Percentiles rank a stretch among this genome's conserved stretches.
phyloP scores from a whole-genome alignment of 2,888 invertebrate genomes.

The Ophion ellenae region DNA sequence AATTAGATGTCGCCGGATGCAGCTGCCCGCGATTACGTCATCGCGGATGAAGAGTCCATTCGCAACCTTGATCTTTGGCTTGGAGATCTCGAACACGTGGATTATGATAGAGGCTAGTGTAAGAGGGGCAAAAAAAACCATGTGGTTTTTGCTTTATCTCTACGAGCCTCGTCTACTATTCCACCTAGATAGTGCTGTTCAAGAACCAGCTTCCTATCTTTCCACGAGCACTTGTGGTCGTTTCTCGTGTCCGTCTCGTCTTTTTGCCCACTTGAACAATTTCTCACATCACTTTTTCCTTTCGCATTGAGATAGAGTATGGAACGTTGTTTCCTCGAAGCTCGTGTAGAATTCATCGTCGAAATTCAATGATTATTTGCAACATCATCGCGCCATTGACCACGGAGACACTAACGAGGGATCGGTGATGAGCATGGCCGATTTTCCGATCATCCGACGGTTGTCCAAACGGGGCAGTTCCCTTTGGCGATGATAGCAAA shows the following conservation, averaged over 20 bases:
- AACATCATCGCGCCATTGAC: background rate
- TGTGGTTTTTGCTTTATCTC: constrained; percentile 27
- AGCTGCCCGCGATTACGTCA: constrained; percentile 82
- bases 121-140: constrained; percentile 6
- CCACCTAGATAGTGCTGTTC: constrained; percentile 7
- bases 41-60: constrained; percentile 72
- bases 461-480: background rate
- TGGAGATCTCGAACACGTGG: constrained; percentile 35
- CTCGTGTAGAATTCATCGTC: background rate
- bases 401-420: background rate
- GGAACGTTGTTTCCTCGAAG: background rate
- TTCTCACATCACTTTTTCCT: background rate
- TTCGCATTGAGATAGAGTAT: background rate
- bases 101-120: constrained; percentile 60
- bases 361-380: background rate
- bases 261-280: background rate
- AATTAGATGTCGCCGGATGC: constrained; percentile 82
- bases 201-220: background rate
- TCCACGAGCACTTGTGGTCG: background rate
- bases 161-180: constrained; percentile 5
- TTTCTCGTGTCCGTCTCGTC: background rate
- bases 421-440: background rate
- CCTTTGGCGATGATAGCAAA: background rate
- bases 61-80: constrained; percentile 80
- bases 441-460: background rate